Evolutionary conservation across 1,140 invertebrate species (phyloP), one percentile per base, ranked within the genome.

Genomic region (Trichogramma pretiosum): DNA sequence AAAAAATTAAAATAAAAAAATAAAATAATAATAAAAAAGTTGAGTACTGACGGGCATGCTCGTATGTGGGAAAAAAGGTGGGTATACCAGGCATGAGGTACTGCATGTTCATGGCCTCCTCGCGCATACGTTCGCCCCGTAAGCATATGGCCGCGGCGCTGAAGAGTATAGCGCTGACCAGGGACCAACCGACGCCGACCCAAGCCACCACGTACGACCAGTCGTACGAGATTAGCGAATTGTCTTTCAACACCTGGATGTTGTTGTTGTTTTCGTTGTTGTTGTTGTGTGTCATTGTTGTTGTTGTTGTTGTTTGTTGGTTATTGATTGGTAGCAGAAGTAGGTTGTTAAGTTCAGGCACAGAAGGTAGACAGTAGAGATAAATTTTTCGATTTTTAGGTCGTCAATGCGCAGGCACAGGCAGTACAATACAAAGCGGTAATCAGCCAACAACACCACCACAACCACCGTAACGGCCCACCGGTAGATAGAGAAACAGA

Each of bases 161-260:
- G 73, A 94, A 89, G 65, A 94, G 80, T 64, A 93, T 85, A 71
- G 90, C 87, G 56, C 89, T 85, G 60, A 92, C 72, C 57, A 94
- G 78, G 60, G 85, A 82, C 74, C 89, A 84, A 59, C 83, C 88
- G 60, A 93, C 87, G 68, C 89, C 90, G 73, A 90, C 88, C 91
- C 90, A 94, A 72, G 89, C 89, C 58, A 93, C 80, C 76, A 92
- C 87, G 77, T 93, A 94, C 56, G 89, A 93, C 90, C 90, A 94
- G 73, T 93, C 90, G 75, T 93, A 93, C 73, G 82, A 84, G 64
- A 88, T 80, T 73, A 85, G 80, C 53, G 85, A 83, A 69, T 87
- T 85, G 65, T 89, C 83, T 70, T 84, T 84, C 62, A 93, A 81
- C 62, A 89, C 83, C 89, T 94, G 76, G 55, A 61, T 52, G 49